Base-by-base conservation (phyloP, 1,140 invertebrate species). In the Araneus ventricosus region DNA sequence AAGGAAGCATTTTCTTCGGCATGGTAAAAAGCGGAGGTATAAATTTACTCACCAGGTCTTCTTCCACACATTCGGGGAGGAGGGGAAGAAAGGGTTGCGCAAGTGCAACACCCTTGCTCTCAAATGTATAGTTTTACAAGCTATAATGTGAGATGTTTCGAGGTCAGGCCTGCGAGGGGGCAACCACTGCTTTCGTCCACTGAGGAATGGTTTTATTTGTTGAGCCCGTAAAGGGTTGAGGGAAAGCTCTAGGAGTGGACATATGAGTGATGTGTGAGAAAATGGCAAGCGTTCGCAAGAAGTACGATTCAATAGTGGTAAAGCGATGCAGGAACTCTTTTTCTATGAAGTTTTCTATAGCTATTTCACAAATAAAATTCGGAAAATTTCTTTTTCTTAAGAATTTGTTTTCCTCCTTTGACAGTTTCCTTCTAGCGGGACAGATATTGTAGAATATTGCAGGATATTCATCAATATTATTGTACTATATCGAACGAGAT, bases 91-190 rank as follows among this genome's bases (percentile, higher is more conserved):
- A 34, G 59, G 59, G 57, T 63, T 61, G 24, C 8, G 24, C 80
- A 86, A 86, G 45, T 57, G 84, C 84, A 86, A 52, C 45, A 84
- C 84, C 84, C 84, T 86, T 59, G n/a, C 45, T 34, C 84, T 4
- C 27, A 86, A 86, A 59, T 61, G 84, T 86, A 86, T 86, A 86
- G 45, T 86, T 86, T 86, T 86, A 86, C 52, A 86, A 61, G 30
- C 84, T 59, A 59, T 57, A 57, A 57, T 52, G 30, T 59, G 84
- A 57, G 80, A 52, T 75, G 70, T 34, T 37, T 34, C 30, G 80
- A 84, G 80, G 80, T 84, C 80, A 84, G n/a, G 7, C 30, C 27
- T 22, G 8, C 2, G 20, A 57, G 30, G 52, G 27, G 52, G 52
- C 34, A 52, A 86, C 84, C 84, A 61, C 52, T 30, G 10, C 6